These are phyloP conservation scores for Catagonus wagneri DNA, from an alignment of 2,113 vertebrate species.

Conservation along the genomic window DNA sequence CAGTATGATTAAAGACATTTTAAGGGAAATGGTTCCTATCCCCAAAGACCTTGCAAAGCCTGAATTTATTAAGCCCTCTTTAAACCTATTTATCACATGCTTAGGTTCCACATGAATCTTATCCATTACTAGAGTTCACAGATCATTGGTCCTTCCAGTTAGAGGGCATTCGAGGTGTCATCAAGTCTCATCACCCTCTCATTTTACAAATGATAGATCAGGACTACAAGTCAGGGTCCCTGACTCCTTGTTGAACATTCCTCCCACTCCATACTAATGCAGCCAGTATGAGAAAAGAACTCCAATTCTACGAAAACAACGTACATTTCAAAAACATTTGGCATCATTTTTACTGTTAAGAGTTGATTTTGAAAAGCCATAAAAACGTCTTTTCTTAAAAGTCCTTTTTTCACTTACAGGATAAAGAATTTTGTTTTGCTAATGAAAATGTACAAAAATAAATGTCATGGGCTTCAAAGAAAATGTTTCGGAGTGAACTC, in stretches of 20 bases:
- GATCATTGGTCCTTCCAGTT: background rate
- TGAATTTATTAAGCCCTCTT: slow-evolving; percentile 54
- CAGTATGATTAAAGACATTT: slow-evolving; percentile 56
- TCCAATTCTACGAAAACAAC: slow-evolving; percentile 1
- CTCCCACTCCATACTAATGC: background rate
- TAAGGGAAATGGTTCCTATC: slow-evolving; percentile 31
- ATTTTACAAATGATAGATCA: slow-evolving; percentile 46
- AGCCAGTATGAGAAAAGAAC: background rate
- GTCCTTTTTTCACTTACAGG: background rate
- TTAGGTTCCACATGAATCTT: slow-evolving; percentile 49
- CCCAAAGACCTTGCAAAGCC: background rate
- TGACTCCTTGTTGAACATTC: background rate
- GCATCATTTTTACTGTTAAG: slow-evolving; percentile 32
- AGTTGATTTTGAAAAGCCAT: slow-evolving; percentile 50
- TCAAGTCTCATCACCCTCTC: background rate
- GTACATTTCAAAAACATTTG: background rate
- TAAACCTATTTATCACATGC: slow-evolving; percentile 62
- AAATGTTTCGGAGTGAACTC: slow-evolving; percentile 21
- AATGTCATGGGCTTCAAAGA: background rate
- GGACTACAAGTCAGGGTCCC: background rate
- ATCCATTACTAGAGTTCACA: slow-evolving; percentile 63
- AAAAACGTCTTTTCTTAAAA: slow-evolving; percentile 35
- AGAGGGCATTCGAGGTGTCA: slow-evolving; percentile 6
- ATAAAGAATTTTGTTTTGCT: slow-evolving; percentile 28
- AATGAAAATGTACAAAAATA: slow-evolving; percentile 44